Base-by-base conservation (phyloP, 2,888 invertebrate genomes). In the Myopa testacea region DNA sequence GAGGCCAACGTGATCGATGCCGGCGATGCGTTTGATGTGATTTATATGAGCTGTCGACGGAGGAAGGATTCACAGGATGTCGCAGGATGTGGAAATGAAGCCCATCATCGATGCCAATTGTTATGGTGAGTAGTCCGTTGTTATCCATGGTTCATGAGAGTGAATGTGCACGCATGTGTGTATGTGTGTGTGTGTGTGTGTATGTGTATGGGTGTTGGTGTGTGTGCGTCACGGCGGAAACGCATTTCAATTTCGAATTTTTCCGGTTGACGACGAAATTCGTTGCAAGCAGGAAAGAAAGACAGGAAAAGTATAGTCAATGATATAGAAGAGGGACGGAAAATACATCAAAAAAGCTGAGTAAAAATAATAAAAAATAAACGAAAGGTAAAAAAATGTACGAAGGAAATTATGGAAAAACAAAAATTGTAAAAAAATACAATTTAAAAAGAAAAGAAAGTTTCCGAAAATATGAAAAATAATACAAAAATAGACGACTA, bases 1-100 rank as follows among this genome's bases (percentile, higher is more conserved):
- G 81, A 96, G 92, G 73, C 96, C 96, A 80, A 96, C 95, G 90
- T 95, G 94, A 91, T 96, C 95, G 85, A 95, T 93, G 81, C 96
- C 96, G 80, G 95, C 95, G 81, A 95, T 92, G 86, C 94, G 93
- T 85, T 95, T 92, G 87, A 96, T 94, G 91, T 96, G 95, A 92
- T 96, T 96, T 90, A 96, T 95, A 91, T 96, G 96, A 83, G 95
- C 96, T 96, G 92, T 80, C 78, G 77, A 52, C 55, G 19, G 26
- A 71, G 76, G 71, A 68, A 38, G 45, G 38, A 58, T 72, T 14
- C n/a, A 58, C 72, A 37, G 38, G 37, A 52, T 63, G n/a, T 19
- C 50, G 37, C 50, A 12, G 74, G 50, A 62, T 45, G 63, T 50
- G 50, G 58, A 71, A 37, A n/a, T 6, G 62, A 10, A 37, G 60